These are phyloP conservation scores for Cinclus cinclus DNA, from an alignment of 2,113 vertebrate genomes.

Conservation along the genomic window DNA sequence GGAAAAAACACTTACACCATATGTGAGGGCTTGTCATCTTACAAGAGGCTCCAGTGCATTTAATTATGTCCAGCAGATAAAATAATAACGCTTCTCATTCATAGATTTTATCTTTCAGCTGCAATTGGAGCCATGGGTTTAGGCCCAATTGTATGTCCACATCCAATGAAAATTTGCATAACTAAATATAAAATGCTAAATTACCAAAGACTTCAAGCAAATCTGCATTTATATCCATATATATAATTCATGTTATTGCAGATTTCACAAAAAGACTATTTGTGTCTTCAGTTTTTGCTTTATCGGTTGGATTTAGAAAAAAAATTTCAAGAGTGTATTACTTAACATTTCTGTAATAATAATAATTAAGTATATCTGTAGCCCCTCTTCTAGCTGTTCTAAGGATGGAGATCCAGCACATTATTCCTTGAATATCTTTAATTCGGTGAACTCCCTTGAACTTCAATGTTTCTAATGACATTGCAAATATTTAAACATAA, in stretches of 20 bases:
- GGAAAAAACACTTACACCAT: neutral
- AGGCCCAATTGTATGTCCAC: neutral
- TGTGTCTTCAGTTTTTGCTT: neutral
- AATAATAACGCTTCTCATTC: neutral
- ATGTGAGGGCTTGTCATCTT: neutral
- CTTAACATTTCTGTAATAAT: neutral
- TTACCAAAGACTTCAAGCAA: neutral
- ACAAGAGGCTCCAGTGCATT: neutral
- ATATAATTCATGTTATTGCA: rapidly evolving
- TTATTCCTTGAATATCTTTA: neutral
- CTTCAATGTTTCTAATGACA: neutral
- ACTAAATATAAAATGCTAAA: neutral
- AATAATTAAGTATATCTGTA: neutral
- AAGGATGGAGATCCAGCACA: neutral
- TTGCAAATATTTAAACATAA: neutral
- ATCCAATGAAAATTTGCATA: neutral
- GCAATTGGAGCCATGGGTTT: neutral
- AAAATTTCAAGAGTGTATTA: neutral
- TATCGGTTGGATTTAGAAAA: neutral
- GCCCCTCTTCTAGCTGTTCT: neutral
- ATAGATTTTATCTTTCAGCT: neutral
- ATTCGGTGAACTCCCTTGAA: neutral
- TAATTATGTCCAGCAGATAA: neutral
- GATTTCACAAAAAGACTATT: neutral
- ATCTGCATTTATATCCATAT: neutral